Base-by-base conservation (phyloP, 2,888 invertebrate species). In the Platynereis dumerilii region DNA sequence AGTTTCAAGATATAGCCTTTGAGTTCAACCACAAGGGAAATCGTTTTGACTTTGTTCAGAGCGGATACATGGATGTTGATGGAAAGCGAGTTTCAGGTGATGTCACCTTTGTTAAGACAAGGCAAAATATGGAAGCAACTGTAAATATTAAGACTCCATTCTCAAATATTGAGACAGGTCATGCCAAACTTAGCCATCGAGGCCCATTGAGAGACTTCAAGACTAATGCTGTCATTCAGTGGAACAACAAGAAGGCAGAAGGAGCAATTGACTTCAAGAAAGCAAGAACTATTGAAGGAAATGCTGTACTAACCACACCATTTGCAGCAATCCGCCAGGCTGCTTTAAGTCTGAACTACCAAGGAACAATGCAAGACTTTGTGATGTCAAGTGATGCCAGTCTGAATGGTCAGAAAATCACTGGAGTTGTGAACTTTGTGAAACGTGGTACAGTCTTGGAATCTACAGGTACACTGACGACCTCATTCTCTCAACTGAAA, bases 331-430 rank as follows among this genome's bases (percentile, higher is more conserved):
- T 53, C 24, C 3, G 27, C 17, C 34, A 28, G 1, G 39, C 54
- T 48, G 45, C 15, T 5, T 27, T 39, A 10, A 60, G 24, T 20
- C 1, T 34, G 27, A 57, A 42, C 48, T 66, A 68, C 53, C 44
- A 26, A 29, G 68, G 68, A 17, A 26, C 10, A 17, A 55, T 71
- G 12, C 52, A 61, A 27, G 57, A 64, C 58, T 64, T 71, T 61
- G 54, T 52, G 17, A 52, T 63, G 27, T n/a, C 26, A 12, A 55
- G 26, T 22, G 39, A 22, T 20, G 20, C 45, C 39, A 17, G 17
- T 12, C 17, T 42, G 10, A 42, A 42, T 42, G 42, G 42, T 17
- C 10, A 42, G 42, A 42, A 12, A 17, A 20, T 20, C 26, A 29
- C 48, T 26, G 42, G 42, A 12, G 17, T 12, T 42, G 17, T 42